A percentile compares a stretch with the other conserved stretches of the same genome.
Evolutionary conservation across 2,888 invertebrate species (phyloP).

Genomic region (Punctoribates punctum): DNA sequence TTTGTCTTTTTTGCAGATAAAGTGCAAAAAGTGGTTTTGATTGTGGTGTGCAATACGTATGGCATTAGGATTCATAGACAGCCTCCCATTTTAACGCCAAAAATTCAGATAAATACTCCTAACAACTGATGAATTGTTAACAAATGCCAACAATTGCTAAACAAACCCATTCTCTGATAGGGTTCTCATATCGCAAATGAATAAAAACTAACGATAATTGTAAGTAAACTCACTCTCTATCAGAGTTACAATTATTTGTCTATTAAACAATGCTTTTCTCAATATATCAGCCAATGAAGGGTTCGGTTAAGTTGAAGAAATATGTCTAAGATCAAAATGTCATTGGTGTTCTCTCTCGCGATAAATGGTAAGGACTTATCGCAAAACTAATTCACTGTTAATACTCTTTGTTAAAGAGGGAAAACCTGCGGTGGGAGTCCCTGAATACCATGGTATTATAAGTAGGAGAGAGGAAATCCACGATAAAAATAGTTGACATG

Average conservation of each 20-base stretch:
- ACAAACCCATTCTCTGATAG: neutral
- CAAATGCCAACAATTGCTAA: neutral
- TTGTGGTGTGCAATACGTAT: neutral
- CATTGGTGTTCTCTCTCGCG: neutral
- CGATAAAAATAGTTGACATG: too few species aligned
- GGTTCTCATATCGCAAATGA: neutral
- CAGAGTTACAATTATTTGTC: neutral
- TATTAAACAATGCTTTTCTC: neutral
- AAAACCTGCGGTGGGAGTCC: too few species aligned
- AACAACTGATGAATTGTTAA: neutral
- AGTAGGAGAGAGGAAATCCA: too few species aligned
- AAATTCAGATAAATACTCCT: neutral
- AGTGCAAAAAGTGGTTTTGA: neutral
- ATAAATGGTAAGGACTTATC: neutral
- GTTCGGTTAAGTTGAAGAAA: too few species aligned
- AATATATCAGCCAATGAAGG: too few species aligned
- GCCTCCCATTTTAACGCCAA: neutral
- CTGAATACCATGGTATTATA: too few species aligned
- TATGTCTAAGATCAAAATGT: neutral
- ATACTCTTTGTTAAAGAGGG: neutral
- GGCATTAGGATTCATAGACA: neutral
- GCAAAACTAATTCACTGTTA: neutral
- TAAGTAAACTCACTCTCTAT: neutral
- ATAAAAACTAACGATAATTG: conserved; percentile 2
- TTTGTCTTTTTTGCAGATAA: neutral